A percentile compares a stretch with the other conserved stretches of the same genome.
These are phyloP conservation scores for Theropithecus gelada DNA, from an alignment of 2,113 vertebrate genomes.

Conservation along the genomic window DNA sequence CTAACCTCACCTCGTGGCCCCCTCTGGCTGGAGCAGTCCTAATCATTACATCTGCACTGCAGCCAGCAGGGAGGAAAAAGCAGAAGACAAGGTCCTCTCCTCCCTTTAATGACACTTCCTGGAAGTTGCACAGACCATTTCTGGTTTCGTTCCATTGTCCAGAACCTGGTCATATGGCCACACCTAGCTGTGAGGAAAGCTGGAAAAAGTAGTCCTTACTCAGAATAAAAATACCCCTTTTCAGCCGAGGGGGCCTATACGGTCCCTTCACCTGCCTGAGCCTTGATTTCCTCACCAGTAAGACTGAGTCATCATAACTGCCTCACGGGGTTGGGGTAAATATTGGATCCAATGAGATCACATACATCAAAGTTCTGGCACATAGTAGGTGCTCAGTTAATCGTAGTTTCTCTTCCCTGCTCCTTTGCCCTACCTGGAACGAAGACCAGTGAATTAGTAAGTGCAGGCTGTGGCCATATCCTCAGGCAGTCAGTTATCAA, in stretches of 20 bases:
- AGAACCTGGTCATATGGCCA: neutral
- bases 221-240: neutral
- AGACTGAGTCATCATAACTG: neutral
- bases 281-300: neutral
- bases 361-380: neutral
- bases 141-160: neutral
- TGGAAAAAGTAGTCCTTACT: neutral
- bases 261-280: neutral
- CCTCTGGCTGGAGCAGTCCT: neutral
- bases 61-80: neutral
- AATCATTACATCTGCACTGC: neutral
- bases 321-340: neutral
- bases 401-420: neutral
- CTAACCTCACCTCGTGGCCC: neutral
- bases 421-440: neutral
- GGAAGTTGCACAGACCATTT: neutral
- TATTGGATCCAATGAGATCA: neutral
- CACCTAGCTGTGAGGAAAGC: neutral
- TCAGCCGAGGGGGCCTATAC: neutral
- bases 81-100: too few relatives aligned
- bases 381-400: neutral
- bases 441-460: neutral
- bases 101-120: neutral
- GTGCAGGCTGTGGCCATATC: neutral
- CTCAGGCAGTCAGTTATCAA: neutral